Evolutionary conservation across 2,113 vertebrate species (phyloP).

Genomic region (Lepus timidus): DNA sequence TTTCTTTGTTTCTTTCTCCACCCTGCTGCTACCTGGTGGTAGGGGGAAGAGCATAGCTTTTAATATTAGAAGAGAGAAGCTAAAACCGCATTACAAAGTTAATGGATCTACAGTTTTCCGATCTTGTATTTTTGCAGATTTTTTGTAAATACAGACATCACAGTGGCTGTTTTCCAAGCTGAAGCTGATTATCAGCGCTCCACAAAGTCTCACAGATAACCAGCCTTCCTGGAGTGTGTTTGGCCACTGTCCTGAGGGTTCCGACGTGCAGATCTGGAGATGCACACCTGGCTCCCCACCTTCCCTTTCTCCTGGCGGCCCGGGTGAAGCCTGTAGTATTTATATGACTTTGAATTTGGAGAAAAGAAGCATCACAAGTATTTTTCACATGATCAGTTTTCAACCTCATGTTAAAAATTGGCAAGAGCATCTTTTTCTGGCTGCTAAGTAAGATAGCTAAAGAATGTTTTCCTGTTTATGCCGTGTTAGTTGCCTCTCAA

Average conservation of each 20-base stretch:
- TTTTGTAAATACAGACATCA: not conserved
- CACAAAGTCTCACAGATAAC: constrained; percentile 44
- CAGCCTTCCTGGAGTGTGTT: constrained; percentile 24
- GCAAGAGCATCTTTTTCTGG: constrained; percentile 16
- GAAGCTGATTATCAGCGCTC: constrained; percentile 19
- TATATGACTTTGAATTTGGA: not conserved
- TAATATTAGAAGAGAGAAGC: not conserved
- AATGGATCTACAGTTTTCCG: not conserved
- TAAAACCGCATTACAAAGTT: not conserved
- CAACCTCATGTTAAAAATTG: constrained; percentile 38
- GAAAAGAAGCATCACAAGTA: not conserved
- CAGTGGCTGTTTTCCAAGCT: not conserved
- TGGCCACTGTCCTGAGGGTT: not conserved
- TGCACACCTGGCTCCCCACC: not conserved
- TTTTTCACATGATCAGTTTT: constrained; percentile 42
- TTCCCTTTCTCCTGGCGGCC: not conserved
- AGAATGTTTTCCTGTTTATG: constrained; percentile 19
- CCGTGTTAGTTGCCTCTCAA: not conserved
- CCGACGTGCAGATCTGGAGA: not conserved
- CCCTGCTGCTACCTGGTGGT: not conserved
- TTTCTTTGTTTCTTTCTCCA: not conserved
- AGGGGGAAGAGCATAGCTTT: not conserved
- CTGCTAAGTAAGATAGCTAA: not conserved
- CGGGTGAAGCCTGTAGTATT: not conserved
- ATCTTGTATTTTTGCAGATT: not conserved